Conservation (phyloP, 2,888 invertebrate species). For the Argynnis bischoffii region DNA sequence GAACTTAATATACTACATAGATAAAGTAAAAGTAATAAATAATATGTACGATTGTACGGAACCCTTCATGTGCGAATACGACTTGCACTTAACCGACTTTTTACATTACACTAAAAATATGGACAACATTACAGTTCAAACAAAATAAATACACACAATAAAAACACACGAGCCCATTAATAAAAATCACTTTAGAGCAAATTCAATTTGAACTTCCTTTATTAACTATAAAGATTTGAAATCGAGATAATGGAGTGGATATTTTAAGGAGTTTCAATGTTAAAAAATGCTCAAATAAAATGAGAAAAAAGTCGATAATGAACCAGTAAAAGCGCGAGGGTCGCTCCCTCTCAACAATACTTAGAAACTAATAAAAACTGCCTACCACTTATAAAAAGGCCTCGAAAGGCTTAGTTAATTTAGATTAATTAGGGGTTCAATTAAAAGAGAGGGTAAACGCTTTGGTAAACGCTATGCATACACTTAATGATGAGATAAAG, state of each 20-base stretch:
- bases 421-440: conserved; percentile 56
- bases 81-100: neutral
- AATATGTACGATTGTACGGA: too few relatives aligned
- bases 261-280: conserved; percentile 35
- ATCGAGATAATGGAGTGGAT: conserved; percentile 30
- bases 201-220: conserved; percentile 34
- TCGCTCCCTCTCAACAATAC: conserved; percentile 73
- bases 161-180: conserved; percentile 12
- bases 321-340: conserved; percentile 71
- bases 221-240: conserved; percentile 38
- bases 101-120: neutral
- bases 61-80: too few relatives aligned
- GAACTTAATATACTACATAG: too few relatives aligned
- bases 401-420: conserved; percentile 46
- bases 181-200: conserved; percentile 41
- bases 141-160: conserved; percentile 11
- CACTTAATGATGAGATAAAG: conserved; percentile 14
- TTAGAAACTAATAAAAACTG: conserved; percentile 73
- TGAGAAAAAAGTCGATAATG: conserved; percentile 71
- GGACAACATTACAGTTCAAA: neutral
- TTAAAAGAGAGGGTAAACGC: conserved; percentile 34
- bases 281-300: conserved; percentile 62
- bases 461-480: conserved; percentile 23
- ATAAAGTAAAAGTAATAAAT: too few relatives aligned
- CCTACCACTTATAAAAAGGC: conserved; percentile 62